Conservation (phyloP, 2,888 invertebrate genomes). For the Diaprepes abbreviatus region DNA sequence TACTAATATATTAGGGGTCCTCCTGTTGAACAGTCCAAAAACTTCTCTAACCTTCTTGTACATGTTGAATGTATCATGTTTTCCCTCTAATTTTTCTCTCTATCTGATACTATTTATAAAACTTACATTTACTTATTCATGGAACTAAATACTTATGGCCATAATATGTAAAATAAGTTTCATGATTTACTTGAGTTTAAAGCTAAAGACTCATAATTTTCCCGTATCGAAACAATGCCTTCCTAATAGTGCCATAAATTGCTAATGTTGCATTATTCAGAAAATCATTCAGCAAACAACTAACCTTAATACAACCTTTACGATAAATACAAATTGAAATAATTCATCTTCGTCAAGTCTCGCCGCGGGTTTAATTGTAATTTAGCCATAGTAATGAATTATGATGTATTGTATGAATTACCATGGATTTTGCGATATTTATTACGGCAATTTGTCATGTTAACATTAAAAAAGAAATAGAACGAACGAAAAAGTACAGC, state of each 20-base stretch:
- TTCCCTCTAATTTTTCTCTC: no score
- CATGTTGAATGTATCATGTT: no score
- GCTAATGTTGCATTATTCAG: conserved; percentile 32
- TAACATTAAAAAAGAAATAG: conserved; percentile 2
- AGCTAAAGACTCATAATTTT: background rate
- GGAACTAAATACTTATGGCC: no score
- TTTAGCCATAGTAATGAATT: conserved; percentile 50
- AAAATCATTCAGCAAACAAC: conserved; percentile 30
- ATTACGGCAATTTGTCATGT: conserved; percentile 30
- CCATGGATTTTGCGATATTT: conserved; percentile 26
- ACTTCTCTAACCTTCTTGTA: no score
- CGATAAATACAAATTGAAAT: conserved; percentile 49
- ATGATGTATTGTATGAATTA: conserved; percentile 47
- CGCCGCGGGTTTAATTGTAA: conserved; percentile 50
- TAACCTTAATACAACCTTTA: conserved; percentile 26
- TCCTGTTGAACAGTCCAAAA: no score
- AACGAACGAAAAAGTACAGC: background rate
- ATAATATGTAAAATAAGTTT: no score
- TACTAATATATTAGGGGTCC: no score
- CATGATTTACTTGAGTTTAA: background rate
- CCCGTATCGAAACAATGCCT: background rate
- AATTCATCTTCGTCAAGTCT: conserved; percentile 50
- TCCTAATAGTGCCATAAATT: background rate
- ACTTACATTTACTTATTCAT: no score
- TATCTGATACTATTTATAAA: no score